phyloP scores from a whole-genome alignment of 2,113 vertebrate genomes.

The Phylloscopus trochilus region DNA sequence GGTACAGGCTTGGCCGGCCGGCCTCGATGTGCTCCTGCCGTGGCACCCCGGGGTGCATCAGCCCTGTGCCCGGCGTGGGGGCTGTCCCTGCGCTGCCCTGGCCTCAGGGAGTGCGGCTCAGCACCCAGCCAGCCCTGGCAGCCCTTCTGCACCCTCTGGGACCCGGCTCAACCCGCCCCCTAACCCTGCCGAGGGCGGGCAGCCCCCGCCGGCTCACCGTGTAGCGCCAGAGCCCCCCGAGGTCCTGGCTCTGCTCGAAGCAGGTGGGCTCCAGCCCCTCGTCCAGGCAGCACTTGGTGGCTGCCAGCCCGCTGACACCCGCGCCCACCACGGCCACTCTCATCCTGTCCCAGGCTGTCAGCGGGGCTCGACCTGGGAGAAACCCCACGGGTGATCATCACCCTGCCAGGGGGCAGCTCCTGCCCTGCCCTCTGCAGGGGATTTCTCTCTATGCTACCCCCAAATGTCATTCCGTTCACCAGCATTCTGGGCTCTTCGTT shows the following conservation, averaged over 20 bases:
- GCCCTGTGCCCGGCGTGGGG: fast-evolving
- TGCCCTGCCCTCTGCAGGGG: fast-evolving
- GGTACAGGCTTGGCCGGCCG: slow-evolving; percentile 76
- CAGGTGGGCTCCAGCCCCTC: slow-evolving; percentile 83
- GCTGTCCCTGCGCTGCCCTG: fast-evolving
- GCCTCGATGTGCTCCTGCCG: slow-evolving; percentile 76
- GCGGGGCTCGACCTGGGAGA: neutral
- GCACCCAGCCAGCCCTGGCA: neutral
- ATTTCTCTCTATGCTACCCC: neutral
- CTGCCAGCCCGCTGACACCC: slow-evolving; percentile 77
- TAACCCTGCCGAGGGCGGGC: fast-evolving
- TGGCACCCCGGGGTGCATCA: fast-evolving
- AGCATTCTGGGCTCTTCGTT: neutral
- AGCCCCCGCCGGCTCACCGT: slow-evolving; percentile 46
- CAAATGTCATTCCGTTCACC: neutral
- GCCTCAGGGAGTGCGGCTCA: neutral
- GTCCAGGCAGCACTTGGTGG: slow-evolving; percentile 83
- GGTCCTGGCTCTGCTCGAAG: slow-evolving; percentile 81
- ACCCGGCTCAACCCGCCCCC: fast-evolving
- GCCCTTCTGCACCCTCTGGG: fast-evolving
- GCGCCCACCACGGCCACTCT: slow-evolving; percentile 82
- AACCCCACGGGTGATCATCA: neutral
- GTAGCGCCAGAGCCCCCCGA: slow-evolving; percentile 83
- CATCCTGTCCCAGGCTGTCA: neutral
- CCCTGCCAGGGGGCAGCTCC: neutral